A percentile compares a stretch with the other conserved stretches of the same genome.
Conservation (phyloP, 2,888 invertebrate genomes). For the Ectemnius cavifrons region DNA sequence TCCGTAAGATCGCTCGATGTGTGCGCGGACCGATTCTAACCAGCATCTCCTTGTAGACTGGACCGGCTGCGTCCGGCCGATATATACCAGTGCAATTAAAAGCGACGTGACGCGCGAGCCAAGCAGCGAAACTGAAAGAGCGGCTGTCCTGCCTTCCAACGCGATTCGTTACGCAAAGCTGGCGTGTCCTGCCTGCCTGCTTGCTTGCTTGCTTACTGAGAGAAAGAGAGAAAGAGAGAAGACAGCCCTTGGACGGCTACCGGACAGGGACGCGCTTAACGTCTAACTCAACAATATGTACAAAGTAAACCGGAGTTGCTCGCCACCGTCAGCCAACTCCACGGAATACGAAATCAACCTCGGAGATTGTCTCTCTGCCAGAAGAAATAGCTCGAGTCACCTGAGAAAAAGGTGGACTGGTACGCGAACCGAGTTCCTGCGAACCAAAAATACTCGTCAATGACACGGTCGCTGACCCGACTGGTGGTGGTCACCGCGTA, state of each 20-base stretch:
- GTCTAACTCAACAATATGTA: slow-evolving; percentile 36
- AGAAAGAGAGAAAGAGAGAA: background rate
- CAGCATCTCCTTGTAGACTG: slow-evolving; percentile 9
- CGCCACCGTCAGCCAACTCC: background rate
- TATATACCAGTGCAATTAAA: slow-evolving; percentile 55
- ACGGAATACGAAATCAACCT: background rate
- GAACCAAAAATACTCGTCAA: no score
- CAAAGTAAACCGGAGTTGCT: background rate
- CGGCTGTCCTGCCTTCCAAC: slow-evolving; percentile 33
- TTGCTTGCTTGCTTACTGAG: no score
- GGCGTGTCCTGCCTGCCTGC: background rate
- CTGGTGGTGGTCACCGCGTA: no score
- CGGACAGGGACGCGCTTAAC: background rate
- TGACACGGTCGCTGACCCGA: no score
- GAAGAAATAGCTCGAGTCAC: background rate
- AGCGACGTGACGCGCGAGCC: slow-evolving; percentile 56
- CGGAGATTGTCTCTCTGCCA: background rate
- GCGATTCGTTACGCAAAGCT: slow-evolving; percentile 56
- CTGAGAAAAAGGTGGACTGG: background rate
- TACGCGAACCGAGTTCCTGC: no score
- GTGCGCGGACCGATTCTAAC: slow-evolving; percentile 34
- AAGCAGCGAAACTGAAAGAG: slow-evolving; percentile 43
- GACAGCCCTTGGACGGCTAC: background rate
- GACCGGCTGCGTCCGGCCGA: slow-evolving; percentile 24
- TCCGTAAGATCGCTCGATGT: slow-evolving; percentile 6